Evolutionary conservation across 1,140 invertebrate species (phyloP).

Genomic region (Chironomus tepperi): DNA sequence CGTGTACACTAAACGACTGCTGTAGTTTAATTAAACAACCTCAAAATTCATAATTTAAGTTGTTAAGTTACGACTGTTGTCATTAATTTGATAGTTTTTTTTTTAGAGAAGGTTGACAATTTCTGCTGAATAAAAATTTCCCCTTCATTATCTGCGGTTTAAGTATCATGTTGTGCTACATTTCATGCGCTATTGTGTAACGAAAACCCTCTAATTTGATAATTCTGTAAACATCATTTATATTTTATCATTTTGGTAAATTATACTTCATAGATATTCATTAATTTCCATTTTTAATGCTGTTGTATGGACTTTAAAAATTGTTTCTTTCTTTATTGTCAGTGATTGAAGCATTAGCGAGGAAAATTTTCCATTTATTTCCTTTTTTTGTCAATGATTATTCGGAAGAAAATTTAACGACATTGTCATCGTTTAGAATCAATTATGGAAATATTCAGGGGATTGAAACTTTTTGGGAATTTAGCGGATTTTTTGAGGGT

Average conservation of each 20-base stretch:
- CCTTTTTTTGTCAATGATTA: not conserved
- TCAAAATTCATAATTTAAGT: not conserved
- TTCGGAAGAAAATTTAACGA: not conserved
- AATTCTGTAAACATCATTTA: constrained; percentile 14
- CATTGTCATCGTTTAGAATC: constrained; percentile 15
- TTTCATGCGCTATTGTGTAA: not conserved
- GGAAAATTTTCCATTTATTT: not conserved
- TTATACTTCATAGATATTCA: not conserved
- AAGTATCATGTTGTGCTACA: not conserved
- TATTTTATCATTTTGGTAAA: constrained; percentile 2
- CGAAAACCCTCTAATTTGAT: not conserved
- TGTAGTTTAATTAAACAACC: no score
- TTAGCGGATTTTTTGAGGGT: no score
- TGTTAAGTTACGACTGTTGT: not conserved
- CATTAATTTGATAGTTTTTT: not conserved
- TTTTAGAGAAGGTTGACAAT: not conserved
- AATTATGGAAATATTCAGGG: not conserved
- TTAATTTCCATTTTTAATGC: not conserved
- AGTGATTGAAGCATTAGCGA: constrained; percentile 12
- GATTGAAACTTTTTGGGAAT: no score
- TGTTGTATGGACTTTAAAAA: not conserved
- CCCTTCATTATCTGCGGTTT: not conserved
- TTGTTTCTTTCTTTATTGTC: constrained; percentile 1
- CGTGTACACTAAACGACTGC: no score
- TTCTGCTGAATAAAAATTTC: not conserved